Base-by-base conservation (phyloP, 2,888 invertebrate species). In the Empis livida region DNA sequence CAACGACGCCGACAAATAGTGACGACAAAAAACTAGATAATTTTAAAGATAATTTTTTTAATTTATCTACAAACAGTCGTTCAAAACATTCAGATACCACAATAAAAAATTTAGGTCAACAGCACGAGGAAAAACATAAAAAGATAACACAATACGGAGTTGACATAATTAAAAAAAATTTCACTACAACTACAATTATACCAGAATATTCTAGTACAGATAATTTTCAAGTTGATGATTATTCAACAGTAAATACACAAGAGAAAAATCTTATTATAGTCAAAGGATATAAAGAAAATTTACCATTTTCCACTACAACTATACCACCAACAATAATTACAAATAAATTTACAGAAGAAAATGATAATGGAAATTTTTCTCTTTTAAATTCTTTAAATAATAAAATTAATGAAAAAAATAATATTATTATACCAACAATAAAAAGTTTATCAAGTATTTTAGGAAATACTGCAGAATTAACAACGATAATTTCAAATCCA, bases 1-100 rank as follows among this genome's bases (percentile, higher is more conserved):
- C 23, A 27, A 27, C 9, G 5, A 27, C 2, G 4, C 8, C 15
- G 16, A 38, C 15, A n/a, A 38, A 10, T 16, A 38, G 16, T 16
- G 38, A 11, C 16, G 16, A 38, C 3, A 39, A 44, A 40, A 20
- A 44, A 37, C 23, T 46, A 37, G 47, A 46, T 46, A 52, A 50
- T 45, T 43, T 44, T 44, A 50, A 50, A 45, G 52, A 50, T 14
- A 51, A 55, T 49, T 51, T 51, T 48, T 47, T 52, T 48, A 52
- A 27, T 45, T 47, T 48, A 42, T 27, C 43, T 9, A 30, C n/a
- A 13, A 45, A 27, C 11, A 10, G 40, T 20, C 13, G 14, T 17
- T 9, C 16, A 41, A 41, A 30, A 38, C 30, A 44, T 23, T 13
- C n/a, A 31, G 32, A 16, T 14, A 20, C 44, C 10, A 16, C n/a